Base-by-base conservation (phyloP, 2,113 vertebrate genomes). In the Acanthisitta chloris region DNA sequence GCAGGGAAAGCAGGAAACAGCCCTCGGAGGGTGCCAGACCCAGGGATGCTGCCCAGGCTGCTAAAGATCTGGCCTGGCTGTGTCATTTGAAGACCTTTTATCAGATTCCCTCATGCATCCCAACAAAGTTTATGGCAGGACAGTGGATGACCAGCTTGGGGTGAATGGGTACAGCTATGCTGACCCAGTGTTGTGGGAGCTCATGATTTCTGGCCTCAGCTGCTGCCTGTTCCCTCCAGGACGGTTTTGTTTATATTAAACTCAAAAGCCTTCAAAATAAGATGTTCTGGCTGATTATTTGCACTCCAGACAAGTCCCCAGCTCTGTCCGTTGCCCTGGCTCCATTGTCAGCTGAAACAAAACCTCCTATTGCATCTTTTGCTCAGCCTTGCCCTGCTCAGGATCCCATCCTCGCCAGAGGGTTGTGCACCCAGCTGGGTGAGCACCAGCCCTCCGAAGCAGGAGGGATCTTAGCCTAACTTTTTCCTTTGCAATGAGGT, bases 401-500 rank as follows among this genome's bases (percentile, higher is more conserved):
- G 58, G 51, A 40, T 17, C 25, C 33, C 9, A 45, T 36, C 33
- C 36, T 34, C 40, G 31, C 14, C 0, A 0, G 28, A 12, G 45
- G 34, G 29, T 24, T 52, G 52, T 52, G 52, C 4, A 9, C 40
- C 16, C 78, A 58, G 38, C 19, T 3, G 5, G 49, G 18, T 29
- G 31, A 81, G 48, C 65, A 24, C 31, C 43, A 69, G 25, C 23
- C 61, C 26, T 52, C 14, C 40, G 6, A 0, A 2, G 13, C 61
- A 42, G 34, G 58, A 51, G 17, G 40, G 21, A 24, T 45, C 38
- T 84, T 36, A 21, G 7, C 31, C 38, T 4, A 34, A 14, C 31
- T 58, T 34, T 17, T 20, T 59, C 7, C 23, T 57, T 42, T 76
- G 33, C n/a, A 61, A 5, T 0, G 0, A 33, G 49, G 7, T 3